A percentile compares a stretch with the other conserved stretches of the same genome.
Conservation (phyloP, 2,113 vertebrate species). For the Dipodomys merriami region DNA sequence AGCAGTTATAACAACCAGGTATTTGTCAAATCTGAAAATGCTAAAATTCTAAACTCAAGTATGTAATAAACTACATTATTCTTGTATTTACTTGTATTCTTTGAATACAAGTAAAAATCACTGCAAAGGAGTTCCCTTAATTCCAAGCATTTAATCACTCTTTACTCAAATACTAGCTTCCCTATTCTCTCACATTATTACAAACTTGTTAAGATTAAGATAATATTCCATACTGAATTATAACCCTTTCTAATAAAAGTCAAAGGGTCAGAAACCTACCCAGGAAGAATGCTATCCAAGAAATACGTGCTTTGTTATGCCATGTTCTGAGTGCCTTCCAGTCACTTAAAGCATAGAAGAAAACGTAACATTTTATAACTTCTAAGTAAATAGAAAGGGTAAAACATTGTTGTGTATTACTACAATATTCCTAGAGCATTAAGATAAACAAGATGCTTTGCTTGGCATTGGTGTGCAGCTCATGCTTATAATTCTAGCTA, state of each 20-base stretch:
- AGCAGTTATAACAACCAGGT: conserved; percentile 22
- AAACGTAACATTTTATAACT: not conserved
- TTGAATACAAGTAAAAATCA: not conserved
- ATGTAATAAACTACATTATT: not conserved
- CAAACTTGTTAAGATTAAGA: not conserved
- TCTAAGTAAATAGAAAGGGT: not conserved
- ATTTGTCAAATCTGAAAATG: conserved; percentile 42
- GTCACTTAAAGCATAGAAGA: not conserved
- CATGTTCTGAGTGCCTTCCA: not conserved
- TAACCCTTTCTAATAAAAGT: not conserved
- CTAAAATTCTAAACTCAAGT: conserved; percentile 39
- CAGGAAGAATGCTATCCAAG: not conserved
- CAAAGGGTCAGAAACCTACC: not conserved
- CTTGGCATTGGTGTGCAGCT: too few species aligned
- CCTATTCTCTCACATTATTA: conserved; percentile 49
- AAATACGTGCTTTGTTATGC: not conserved
- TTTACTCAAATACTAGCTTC: conserved; percentile 24
- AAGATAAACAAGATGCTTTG: conserved; percentile 5
- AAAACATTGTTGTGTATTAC: not conserved
- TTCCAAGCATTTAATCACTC: conserved; percentile 28
- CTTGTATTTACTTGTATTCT: not conserved
- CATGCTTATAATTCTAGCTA: too few species aligned
- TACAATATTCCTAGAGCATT: not conserved
- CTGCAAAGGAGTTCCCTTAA: not conserved
- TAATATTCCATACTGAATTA: conserved; percentile 24